Evolutionary conservation across 2,113 vertebrate genomes (phyloP).

Genomic region (Zosterops japonicus): DNA sequence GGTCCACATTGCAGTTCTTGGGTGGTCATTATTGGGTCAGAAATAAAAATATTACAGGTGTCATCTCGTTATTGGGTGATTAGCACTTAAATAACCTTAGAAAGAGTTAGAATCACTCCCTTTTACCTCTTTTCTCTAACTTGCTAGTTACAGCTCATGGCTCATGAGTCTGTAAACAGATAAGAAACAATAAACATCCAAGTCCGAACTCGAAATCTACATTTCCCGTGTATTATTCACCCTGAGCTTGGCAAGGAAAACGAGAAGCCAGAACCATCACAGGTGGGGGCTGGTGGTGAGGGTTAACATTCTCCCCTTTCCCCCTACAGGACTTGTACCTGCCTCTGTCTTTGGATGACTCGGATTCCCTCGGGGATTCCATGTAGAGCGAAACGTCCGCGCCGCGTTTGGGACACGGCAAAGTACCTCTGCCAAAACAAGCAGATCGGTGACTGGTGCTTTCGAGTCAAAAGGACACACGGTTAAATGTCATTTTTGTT

Average conservation of each 20-base stretch:
- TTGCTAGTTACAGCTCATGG: not conserved
- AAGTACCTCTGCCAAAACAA: slow-evolving; percentile 65
- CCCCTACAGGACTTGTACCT: slow-evolving; percentile 91
- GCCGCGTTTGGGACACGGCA: slow-evolving; percentile 46
- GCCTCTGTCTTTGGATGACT: slow-evolving; percentile 96
- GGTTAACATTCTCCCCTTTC: slow-evolving; percentile 72
- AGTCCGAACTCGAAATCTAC: not conserved
- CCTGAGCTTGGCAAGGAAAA: not conserved
- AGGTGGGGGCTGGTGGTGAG: not conserved
- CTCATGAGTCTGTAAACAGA: not conserved
- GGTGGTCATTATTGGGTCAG: not conserved
- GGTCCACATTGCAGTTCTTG: accelerated
- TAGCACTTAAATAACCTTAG: not conserved
- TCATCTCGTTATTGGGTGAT: not conserved
- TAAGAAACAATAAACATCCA: not conserved
- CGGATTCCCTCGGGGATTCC: slow-evolving; percentile 93
- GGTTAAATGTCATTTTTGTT: slow-evolving; percentile 71
- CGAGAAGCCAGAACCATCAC: not conserved
- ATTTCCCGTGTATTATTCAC: not conserved
- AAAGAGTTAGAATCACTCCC: not conserved
- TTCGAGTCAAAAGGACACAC: slow-evolving; percentile 73
- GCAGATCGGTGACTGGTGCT: slow-evolving; percentile 78
- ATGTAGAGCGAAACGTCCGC: slow-evolving; percentile 81
- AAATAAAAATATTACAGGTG: not conserved
- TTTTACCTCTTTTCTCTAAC: not conserved